Base-by-base conservation (phyloP, 2,797 vertebrate genomes). In the Lindbergichthys nudifrons region DNA sequence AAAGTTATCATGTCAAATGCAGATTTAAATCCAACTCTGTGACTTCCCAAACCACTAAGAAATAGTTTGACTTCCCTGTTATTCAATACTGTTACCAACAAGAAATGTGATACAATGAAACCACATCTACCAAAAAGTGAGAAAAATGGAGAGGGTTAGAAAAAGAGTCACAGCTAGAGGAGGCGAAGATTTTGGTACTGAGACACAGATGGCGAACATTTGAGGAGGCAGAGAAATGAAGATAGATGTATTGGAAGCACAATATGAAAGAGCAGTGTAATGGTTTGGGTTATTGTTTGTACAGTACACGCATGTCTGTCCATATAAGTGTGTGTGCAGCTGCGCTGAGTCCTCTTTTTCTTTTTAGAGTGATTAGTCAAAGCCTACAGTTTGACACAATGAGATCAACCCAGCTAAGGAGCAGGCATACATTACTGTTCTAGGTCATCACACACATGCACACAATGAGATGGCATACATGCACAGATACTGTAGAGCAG, bases 351-450 rank as follows among this genome's bases (percentile, higher is more conserved):
- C 88, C 86, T 90, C 90, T 14, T 4, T 4, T 51, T 88, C 88
- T 87, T 93, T 94, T 91, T 72, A 91, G 92, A 93, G 90, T 91
- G 93, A 95, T 95, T 95, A 94, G 90, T 94, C 94, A 95, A 93
- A 94, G 92, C 87, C 85, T 86, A 39, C 81, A 87, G 89, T 93
- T 89, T 95, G 95, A 95, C 94, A 95, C 94, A 95, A 95, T 95
- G 94, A 94, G 93, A 94, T 93, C 94, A 95, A 85, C 92, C 83
- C 79, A 88, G 90, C 89, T 89, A 89, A 90, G 82, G 87, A 84
- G 84, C 90, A 88, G 89, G 91, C 92, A 92, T 91, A 89, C 82
- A 90, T 93, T 92, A 91, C 91, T 87, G 90, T 94, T 94, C 93
- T 93, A 93, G 94, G 93, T 91, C 94, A 95, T 89, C 86, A 76